Base-by-base conservation (phyloP, 2,888 invertebrate genomes). In the Ophioninae sp. region DNA sequence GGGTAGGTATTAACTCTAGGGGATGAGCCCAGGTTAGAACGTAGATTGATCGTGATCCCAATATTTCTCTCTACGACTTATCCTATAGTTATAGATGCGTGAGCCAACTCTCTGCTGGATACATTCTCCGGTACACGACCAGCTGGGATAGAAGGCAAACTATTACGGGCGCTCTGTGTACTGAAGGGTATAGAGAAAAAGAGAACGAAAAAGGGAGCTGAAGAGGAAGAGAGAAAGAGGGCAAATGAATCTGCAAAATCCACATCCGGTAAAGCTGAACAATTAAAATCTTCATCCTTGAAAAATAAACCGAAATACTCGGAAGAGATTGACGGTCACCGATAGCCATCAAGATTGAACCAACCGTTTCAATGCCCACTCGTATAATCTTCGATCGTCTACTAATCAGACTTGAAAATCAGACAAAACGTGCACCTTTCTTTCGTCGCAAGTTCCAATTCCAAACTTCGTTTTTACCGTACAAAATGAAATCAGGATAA, bases 1-100 rank as follows among this genome's bases (percentile, higher is more conserved):
- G 73, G 74, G 80, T 77, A 86, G 86, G 87, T 87, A 88, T 89
- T 89, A 89, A 84, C 86, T 85, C 83, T 81, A 74, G 69, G 82
- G 78, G 39, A 72, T 30, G 69, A 76, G 58, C 59, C 51, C 74
- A 81, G 67, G 84, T 80, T 79, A 81, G 83, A 83, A 83, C 75
- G 69, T 82, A 81, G 85, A 86, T 84, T 85, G 87, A 88, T 87
- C 86, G 85, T 86, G 87, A 87, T 87, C 84, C 85, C 79, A 85
- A 85, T 87, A 87, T 86, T 85, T 84, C 85, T 86, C 80, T 79
- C 79, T 56, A 7, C 58, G 59, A 59, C 23, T 39, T 59, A 65
- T 67, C 10, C 39, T 56, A 79, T 63, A 37, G 37, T 30, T 51
- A 68, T 30, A 79, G 59, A 22, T 39, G 61, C 37, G 13, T n/a